phyloP scores from a whole-genome alignment of 2,888 invertebrate species.

The Heliothis peltigera region DNA sequence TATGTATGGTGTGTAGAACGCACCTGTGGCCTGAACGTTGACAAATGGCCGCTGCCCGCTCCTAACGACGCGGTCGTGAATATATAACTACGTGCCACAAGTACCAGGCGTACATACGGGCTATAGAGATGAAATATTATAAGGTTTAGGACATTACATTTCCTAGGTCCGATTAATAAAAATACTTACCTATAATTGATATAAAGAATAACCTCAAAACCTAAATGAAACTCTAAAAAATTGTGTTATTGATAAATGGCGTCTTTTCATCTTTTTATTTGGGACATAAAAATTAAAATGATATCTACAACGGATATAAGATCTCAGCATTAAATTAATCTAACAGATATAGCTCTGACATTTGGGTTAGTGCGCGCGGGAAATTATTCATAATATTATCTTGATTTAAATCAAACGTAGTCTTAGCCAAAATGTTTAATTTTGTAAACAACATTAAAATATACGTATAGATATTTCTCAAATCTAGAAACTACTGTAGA shows the following conservation, averaged over 20 bases:
- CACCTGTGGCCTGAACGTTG: conserved; percentile 50
- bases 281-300: conserved; percentile 24
- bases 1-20: conserved; percentile 9
- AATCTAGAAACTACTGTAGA: background rate
- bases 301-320: conserved; percentile 28
- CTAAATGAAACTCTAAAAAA: conserved; percentile 1
- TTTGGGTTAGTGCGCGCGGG: conserved; percentile 25
- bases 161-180: too few relatives aligned
- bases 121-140: conserved; percentile 6
- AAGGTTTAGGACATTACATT: too few relatives aligned
- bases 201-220: too few relatives aligned
- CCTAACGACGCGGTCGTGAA: conserved; percentile 52
- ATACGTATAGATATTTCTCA: background rate
- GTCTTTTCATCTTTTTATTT: conserved; percentile 24
- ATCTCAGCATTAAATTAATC: conserved; percentile 42
- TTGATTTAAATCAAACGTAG: conserved; percentile 36
- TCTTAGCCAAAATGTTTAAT: conserved; percentile 11
- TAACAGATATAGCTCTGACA: conserved; percentile 11
- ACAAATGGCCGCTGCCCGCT: conserved; percentile 47
- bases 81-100: conserved; percentile 30
- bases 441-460: conserved; percentile 9
- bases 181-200: too few relatives aligned
- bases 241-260: conserved; percentile 7
- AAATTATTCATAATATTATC: conserved; percentile 35
- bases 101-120: conserved; percentile 38